phyloP scores from a whole-genome alignment of 2,888 invertebrate species.

The Patella ulyssiponensis region DNA sequence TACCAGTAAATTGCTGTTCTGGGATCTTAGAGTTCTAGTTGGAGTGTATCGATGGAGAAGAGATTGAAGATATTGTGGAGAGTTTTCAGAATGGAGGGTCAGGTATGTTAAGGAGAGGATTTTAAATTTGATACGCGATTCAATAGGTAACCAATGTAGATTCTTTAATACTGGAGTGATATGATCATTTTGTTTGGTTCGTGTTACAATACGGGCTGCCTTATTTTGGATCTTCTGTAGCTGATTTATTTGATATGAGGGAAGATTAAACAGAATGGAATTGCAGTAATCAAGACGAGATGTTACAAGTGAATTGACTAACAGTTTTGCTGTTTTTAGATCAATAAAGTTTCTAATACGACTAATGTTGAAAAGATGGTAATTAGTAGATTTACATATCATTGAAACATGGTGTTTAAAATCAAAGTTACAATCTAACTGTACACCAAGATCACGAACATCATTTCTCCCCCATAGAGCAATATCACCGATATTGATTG shows the following conservation, averaged over 20 bases:
- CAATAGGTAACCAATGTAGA: conserved; percentile 18
- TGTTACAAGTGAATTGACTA: conserved; percentile 6
- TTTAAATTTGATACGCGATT: neutral
- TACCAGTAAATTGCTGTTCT: too few species aligned
- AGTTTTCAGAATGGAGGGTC: too few species aligned
- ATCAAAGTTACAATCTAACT: conserved; percentile 8
- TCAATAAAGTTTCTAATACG: conserved; percentile 1
- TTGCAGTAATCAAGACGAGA: conserved; percentile 12
- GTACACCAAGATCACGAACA: too few species aligned
- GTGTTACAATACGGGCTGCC: conserved; percentile 17
- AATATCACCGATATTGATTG: neutral
- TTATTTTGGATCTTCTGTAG: conserved; percentile 20
- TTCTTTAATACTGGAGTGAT: conserved; percentile 12
- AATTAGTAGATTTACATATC: too few species aligned
- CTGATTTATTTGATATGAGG: neutral
- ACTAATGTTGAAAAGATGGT: conserved; percentile 17
- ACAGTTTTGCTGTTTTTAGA: neutral
- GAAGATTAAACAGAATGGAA: neutral
- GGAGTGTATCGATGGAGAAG: too few species aligned
- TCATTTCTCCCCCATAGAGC: neutral
- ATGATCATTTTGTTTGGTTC: conserved; percentile 1
- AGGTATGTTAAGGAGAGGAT: too few species aligned
- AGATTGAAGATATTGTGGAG: too few species aligned
- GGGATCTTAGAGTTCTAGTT: too few species aligned
- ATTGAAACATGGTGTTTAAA: conserved; percentile 7